A percentile compares a stretch with the other conserved stretches of the same genome.
These are phyloP conservation scores for Herpetotheres cachinnans DNA, from an alignment of 2,113 vertebrate genomes.

Conservation along the genomic window DNA sequence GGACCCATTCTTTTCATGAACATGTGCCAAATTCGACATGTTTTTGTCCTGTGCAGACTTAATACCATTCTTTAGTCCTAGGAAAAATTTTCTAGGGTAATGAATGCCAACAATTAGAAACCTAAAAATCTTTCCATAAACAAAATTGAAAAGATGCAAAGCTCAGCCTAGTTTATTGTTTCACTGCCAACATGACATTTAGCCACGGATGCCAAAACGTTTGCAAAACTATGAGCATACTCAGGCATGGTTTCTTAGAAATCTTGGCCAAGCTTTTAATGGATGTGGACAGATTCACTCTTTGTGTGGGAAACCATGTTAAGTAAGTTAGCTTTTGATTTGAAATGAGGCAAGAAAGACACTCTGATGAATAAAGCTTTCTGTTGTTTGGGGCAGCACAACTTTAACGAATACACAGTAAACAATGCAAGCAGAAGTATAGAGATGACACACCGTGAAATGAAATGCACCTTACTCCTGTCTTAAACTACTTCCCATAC, in stretches of 20 bases:
- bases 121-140: neutral
- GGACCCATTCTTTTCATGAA: neutral
- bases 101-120: neutral
- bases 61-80: neutral
- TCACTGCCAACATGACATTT: neutral
- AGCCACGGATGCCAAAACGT: neutral
- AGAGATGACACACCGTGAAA: neutral
- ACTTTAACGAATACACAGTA: neutral
- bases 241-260: neutral
- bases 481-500: neutral
- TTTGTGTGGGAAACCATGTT: neutral
- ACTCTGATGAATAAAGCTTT: neutral
- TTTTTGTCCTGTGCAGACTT: neutral
- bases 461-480: neutral
- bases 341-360: neutral
- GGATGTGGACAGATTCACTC: neutral
- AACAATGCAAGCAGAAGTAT: neutral
- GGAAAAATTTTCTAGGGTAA: neutral
- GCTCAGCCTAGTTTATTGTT: neutral
- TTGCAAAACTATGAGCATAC: neutral
- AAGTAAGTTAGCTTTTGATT: neutral
- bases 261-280: neutral
- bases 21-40: neutral
- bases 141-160: neutral
- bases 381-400: neutral